These are phyloP conservation scores for Scleropages formosus DNA, from an alignment of 2,797 vertebrate genomes.

Conservation along the genomic window DNA sequence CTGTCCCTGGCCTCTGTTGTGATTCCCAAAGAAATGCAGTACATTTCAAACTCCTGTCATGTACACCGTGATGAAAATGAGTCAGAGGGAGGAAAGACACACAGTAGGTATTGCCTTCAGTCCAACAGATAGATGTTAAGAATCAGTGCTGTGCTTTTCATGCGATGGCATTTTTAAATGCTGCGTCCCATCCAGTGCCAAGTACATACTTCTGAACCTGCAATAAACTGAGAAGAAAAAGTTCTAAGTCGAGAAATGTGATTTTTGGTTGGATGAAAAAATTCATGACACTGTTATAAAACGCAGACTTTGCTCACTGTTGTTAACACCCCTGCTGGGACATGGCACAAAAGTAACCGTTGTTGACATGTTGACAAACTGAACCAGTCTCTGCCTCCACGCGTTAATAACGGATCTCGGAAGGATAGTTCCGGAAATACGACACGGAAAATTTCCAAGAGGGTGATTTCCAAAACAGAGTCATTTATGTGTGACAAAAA, in stretches of 20 bases:
- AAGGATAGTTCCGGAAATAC: neutral
- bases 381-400: neutral
- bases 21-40: neutral
- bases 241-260: conserved; percentile 7
- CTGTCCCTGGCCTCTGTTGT: neutral
- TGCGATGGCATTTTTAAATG: conserved; percentile 26
- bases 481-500: neutral
- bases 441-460: neutral
- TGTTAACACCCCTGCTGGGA: neutral
- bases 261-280: neutral
- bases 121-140: conserved; percentile 25
- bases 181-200: conserved; percentile 7
- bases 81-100: conserved; percentile 38
- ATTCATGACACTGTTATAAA: neutral
- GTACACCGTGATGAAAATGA: conserved; percentile 43
- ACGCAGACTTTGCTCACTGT: neutral
- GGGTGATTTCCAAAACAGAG: neutral
- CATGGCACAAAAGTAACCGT: neutral
- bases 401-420: neutral
- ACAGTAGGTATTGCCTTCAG: conserved; percentile 29
- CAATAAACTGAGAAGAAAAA: neutral
- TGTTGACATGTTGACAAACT: neutral
- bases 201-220: neutral
- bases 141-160: conserved; percentile 37
- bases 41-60: conserved; percentile 43